Evolutionary conservation across 2,797 vertebrate species (phyloP), one percentile per base, ranked within the genome.

Genomic region (Apodemus agrarius): DNA sequence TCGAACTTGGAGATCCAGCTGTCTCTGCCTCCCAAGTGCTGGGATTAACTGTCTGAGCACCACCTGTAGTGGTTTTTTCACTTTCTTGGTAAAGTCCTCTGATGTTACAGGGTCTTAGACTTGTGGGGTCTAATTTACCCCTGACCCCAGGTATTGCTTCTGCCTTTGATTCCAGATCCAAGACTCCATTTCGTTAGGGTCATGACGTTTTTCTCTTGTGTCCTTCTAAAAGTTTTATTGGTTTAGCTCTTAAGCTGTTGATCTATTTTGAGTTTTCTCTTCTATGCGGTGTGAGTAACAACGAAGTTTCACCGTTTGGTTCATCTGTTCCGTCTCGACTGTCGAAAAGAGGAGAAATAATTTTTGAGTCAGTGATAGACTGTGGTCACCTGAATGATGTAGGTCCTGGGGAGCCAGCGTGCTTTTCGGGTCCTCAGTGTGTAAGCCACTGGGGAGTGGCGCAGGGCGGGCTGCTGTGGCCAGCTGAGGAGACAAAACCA

Each of bases 341-440:
- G 34, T 57, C 54, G 31, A 94, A 75, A 59, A 67, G 11, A 4
- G 43, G 75, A 88, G 40, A 92, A 75, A 43, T 59, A 34, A 3
- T 57, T 93, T 85, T 29, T 94, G 31, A 91, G 49, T 63, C 75
- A 43, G 26, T 29, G 67, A 7, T 54, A 43, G 1, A n/a, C 26
- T 37, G 43, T 94, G 83, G 26, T 85, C 85, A 72, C 87, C 49
- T 90, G 81, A 92, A 49, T 79, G 74, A 31, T 22, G 19, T n/a
- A 74, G 57, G 54, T 63, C 24, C 19, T 11, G 14, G 81, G 69
- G 31, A 94, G 65, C 16, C 34, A 6, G 40, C 40, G 12, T 40
- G 22, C 19, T 34, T 90, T 80, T 22, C 57, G 52, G 67, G 72
- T 54, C 76, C 63, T 19, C 29, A 92, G 79, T 3, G 19, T 7